Evolutionary conservation across 2,113 vertebrate species (phyloP).

Genomic region (Rhagologus leucostigma): DNA sequence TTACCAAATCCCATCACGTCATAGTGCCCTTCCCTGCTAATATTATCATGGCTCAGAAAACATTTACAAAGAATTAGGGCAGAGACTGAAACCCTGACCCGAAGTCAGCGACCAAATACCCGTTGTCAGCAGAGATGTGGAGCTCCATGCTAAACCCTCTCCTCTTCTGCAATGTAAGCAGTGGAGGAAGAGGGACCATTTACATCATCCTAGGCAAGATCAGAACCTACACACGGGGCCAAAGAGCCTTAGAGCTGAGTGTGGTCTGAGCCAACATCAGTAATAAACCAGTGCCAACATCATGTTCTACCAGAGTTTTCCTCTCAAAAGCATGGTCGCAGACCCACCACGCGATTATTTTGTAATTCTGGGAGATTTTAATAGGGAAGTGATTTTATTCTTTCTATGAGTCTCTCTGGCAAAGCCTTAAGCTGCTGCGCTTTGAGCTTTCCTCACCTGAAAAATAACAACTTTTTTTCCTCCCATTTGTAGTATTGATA

Average conservation of each 20-base stretch:
- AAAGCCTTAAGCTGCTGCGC: not conserved
- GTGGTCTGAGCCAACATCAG: not conserved
- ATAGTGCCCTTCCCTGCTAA: not conserved
- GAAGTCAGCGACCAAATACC: not conserved
- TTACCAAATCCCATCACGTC: not conserved
- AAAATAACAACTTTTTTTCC: not conserved
- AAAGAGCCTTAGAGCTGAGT: not conserved
- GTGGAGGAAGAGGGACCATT: not conserved
- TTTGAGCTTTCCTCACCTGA: not conserved
- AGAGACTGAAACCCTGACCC: not conserved
- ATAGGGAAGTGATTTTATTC: accelerated
- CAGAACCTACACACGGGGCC: not conserved
- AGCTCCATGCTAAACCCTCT: not conserved
- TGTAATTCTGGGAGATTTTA: not conserved
- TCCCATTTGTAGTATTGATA: not conserved
- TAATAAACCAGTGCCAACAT: not conserved
- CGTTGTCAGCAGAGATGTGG: not conserved
- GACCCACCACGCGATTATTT: accelerated
- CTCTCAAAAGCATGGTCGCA: not conserved
- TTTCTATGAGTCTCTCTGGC: not conserved
- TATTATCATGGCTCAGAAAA: not conserved
- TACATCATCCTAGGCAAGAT: not conserved
- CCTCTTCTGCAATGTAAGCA: not conserved
- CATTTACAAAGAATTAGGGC: not conserved
- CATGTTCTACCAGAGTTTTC: not conserved